Evolutionary conservation across 2,888 invertebrate genomes (phyloP).

Genomic region (Arctia plantaginis): DNA sequence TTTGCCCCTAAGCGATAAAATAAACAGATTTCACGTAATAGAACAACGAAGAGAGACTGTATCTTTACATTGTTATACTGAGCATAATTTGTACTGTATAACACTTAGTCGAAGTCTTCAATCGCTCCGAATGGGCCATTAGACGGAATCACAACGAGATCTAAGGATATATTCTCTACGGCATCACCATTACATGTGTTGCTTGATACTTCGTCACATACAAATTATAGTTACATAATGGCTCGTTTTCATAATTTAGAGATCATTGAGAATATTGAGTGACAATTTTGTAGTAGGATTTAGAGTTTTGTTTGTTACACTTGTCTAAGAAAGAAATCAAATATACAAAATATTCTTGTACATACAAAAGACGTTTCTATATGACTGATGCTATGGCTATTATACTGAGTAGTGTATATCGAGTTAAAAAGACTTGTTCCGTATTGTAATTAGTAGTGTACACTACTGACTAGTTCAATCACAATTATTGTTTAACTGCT

Average conservation of each 20-base stretch:
- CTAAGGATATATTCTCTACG: constrained; percentile 1
- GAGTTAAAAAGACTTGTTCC: too few relatives aligned
- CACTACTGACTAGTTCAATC: too few relatives aligned
- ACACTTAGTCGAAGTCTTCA: not conserved
- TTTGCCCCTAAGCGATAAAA: too few relatives aligned
- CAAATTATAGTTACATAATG: constrained; percentile 30
- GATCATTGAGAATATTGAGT: not conserved
- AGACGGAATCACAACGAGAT: constrained; percentile 7
- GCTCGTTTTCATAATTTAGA: constrained; percentile 25
- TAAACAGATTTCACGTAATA: not conserved
- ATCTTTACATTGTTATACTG: not conserved
- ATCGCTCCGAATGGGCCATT: constrained; percentile 14
- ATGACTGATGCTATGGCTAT: too few relatives aligned
- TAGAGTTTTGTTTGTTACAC: not conserved
- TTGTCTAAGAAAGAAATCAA: not conserved
- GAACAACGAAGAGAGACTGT: too few relatives aligned
- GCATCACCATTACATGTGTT: constrained; percentile 14
- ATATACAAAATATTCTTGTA: not conserved
- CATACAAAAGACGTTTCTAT: not conserved
- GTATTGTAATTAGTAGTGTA: too few relatives aligned
- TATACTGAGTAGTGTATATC: too few relatives aligned
- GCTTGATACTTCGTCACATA: constrained; percentile 4
- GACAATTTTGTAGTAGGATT: not conserved
- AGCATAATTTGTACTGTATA: not conserved
- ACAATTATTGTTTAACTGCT: too few relatives aligned